Conservation (phyloP, 2,797 vertebrate species). For the Cichlasoma orientale region DNA sequence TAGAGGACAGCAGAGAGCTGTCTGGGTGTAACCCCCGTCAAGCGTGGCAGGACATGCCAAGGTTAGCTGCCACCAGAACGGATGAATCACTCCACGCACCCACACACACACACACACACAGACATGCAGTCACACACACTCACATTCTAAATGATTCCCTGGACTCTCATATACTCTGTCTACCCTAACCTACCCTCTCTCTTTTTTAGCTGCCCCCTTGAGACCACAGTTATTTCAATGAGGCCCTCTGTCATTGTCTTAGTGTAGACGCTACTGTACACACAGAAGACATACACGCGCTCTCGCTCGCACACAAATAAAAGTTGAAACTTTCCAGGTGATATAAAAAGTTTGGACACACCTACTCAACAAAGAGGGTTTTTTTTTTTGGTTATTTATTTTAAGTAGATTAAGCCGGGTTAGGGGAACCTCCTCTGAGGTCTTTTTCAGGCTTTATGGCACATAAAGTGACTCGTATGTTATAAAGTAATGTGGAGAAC, state of each 20-base stretch:
- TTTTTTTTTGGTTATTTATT: background rate
- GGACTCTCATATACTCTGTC: slow-evolving; percentile 70
- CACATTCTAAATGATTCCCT: slow-evolving; percentile 70
- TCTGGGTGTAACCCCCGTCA: slow-evolving; percentile 98
- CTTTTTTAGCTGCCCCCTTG: slow-evolving; percentile 69
- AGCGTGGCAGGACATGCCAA: slow-evolving; percentile 99
- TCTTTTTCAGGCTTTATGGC: background rate
- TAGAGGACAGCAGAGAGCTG: slow-evolving; percentile 84
- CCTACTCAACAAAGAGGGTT: background rate
- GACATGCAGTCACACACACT: slow-evolving; percentile 36
- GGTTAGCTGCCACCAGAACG: slow-evolving; percentile 98
- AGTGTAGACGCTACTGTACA: slow-evolving; percentile 53
- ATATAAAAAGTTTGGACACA: background rate
- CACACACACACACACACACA: slow-evolving; percentile 40
- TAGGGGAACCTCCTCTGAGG: background rate
- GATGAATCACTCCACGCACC: slow-evolving; percentile 67
- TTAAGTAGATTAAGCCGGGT: background rate
- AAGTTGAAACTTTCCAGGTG: slow-evolving; percentile 19
- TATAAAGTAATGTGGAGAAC: background rate
- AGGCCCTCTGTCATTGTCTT: slow-evolving; percentile 76
- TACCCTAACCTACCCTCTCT: slow-evolving; percentile 66
- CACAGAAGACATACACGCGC: slow-evolving; percentile 39
- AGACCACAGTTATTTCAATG: slow-evolving; percentile 76
- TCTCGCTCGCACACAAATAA: background rate
- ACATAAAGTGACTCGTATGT: no score